phyloP scores from a whole-genome alignment of 2,797 vertebrate genomes.

The Cyclura pinguis region DNA sequence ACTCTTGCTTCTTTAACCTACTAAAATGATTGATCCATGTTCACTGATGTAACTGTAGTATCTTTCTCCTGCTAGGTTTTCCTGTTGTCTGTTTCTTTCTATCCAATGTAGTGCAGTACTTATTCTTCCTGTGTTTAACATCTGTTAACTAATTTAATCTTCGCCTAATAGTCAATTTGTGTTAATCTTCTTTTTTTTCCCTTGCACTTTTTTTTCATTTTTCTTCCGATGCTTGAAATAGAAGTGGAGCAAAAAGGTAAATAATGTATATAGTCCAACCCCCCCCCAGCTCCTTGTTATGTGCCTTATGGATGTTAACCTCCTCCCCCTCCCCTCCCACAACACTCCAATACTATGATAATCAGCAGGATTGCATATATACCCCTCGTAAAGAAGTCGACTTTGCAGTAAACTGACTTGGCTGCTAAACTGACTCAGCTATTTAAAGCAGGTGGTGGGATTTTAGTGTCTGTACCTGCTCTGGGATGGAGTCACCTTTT shows the following conservation, averaged over 20 bases:
- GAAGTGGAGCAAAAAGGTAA: slow-evolving; percentile 99
- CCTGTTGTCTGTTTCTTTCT: slow-evolving; percentile 84
- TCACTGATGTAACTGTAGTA: slow-evolving; percentile 85
- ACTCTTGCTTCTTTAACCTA: slow-evolving; percentile 82
- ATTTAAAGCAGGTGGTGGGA: slow-evolving; percentile 90
- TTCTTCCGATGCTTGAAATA: slow-evolving; percentile 99
- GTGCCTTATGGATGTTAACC: slow-evolving; percentile 98
- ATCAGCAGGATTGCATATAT: slow-evolving; percentile 88
- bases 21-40: slow-evolving; percentile 82
- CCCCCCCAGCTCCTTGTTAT: slow-evolving; percentile 95
- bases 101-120: slow-evolving; percentile 89
- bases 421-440: slow-evolving; percentile 85
- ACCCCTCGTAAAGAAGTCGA: slow-evolving; percentile 87
- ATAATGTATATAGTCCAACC: slow-evolving; percentile 94
- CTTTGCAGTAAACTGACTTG: slow-evolving; percentile 85
- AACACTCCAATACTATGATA: slow-evolving; percentile 87
- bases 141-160: slow-evolving; percentile 93
- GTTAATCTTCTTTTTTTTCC: slow-evolving; percentile 98
- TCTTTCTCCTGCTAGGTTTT: slow-evolving; percentile 86
- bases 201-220: slow-evolving; percentile 96
- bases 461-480: slow-evolving; percentile 85
- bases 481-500: slow-evolving; percentile 79
- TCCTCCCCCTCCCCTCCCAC: slow-evolving; percentile 85
- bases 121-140: slow-evolving; percentile 92
- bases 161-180: slow-evolving; percentile 98